Evolutionary conservation across 2,888 invertebrate species (phyloP), one percentile per base, ranked within the genome.

Genomic region (Diarsia brunnea): DNA sequence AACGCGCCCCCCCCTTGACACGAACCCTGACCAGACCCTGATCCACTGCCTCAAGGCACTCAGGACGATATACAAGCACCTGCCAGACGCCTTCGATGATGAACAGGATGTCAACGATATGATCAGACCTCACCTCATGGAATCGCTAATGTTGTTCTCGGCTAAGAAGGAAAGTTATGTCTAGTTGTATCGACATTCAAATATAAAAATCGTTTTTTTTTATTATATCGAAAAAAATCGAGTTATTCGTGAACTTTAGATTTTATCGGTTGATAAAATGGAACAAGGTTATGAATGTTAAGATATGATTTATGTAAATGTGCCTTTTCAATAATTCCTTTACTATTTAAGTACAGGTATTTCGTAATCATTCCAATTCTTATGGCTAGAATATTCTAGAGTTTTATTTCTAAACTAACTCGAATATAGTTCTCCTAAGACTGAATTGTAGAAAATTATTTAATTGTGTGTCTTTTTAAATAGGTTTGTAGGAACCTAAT

Each of bases 81-180:
- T 94, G 87, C 91, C 96, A 70, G 88, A 93, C 77, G 91, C 97
- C 77, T 91, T 97, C 76, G 91, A 86, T 70, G 95, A 94, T 90
- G 94, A 88, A 84, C 95, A 97, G 84, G 98, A 98, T 88, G 97
- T 98, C 7, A 97, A 97, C 75, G 98, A 98, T 87, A 97, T 98
- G 92, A 97, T 98, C 73, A 97, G 97, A 90, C 98, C 98, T 1
- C 97, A 98, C 89, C 95, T 98, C 19, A 97, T 98, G 94, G 98
- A 98, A 91, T 98, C 98, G 0, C 98, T 98, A 85, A 97, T 98
- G 92, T 96, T 98, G 55, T 98, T 98, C 93, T 98, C 98, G 0
- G 97, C 98, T 45, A 97, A 98, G 87, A 98, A 98, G 91, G 98
- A 98, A 93, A 98, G 98, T 91, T 98, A 98, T 51, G 83, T 84